Conservation (phyloP, 2,113 vertebrate genomes). For the Tragelaphus imberbis region DNA sequence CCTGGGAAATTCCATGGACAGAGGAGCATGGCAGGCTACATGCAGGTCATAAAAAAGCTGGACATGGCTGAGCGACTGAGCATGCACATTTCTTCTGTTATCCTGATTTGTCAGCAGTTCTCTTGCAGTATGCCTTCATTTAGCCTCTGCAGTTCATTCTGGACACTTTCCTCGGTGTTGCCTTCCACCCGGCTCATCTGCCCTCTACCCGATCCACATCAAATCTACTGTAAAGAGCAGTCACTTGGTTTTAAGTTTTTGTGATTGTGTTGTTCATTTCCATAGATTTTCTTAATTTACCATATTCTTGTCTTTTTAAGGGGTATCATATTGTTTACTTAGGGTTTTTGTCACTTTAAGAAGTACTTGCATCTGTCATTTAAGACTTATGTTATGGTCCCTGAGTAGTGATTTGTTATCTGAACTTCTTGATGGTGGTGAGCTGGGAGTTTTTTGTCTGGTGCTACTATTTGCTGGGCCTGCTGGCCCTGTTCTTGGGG, state of each 20-base stretch:
- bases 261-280: not conserved
- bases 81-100: not conserved
- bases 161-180: not conserved
- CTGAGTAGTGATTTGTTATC: not conserved
- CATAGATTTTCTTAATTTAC: not conserved
- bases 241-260: not conserved
- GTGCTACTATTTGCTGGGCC: not conserved
- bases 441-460: too few species aligned
- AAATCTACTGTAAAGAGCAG: not conserved
- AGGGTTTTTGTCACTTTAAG: not conserved
- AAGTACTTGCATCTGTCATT: not conserved
- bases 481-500: not conserved
- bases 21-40: not conserved
- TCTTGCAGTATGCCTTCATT: not conserved
- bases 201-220: not conserved
- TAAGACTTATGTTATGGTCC: not conserved
- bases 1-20: not conserved
- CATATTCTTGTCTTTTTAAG: not conserved
- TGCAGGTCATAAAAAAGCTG: not conserved
- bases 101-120: not conserved
- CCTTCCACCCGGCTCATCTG: not conserved
- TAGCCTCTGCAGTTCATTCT: not conserved
- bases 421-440: not conserved
- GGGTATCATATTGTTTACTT: not conserved
- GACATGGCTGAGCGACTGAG: not conserved